These are phyloP conservation scores for Hephaestus fuliginosus DNA, from an alignment of 2,797 vertebrate genomes.

Conservation along the genomic window DNA sequence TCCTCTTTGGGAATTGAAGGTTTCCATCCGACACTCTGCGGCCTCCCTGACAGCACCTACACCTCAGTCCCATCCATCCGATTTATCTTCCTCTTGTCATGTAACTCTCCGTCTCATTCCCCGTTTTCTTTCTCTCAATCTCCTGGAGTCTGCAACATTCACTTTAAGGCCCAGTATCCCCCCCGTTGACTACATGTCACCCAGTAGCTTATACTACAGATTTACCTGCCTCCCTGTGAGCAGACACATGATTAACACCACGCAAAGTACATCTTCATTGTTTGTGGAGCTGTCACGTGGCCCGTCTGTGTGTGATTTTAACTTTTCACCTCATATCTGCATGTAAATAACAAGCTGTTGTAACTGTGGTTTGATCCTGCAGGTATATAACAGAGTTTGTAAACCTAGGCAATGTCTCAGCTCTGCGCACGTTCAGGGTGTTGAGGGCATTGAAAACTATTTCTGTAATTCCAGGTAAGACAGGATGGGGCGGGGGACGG, in stretches of 20 bases:
- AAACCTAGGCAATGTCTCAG: conserved; percentile 99
- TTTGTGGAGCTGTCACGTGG: conserved; percentile 26
- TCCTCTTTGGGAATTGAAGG: conserved; percentile 70
- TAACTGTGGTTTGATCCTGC: conserved; percentile 99
- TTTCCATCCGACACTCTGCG: conserved; percentile 58
- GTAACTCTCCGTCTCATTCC: conserved; percentile 43
- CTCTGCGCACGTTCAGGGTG: conserved; percentile 98
- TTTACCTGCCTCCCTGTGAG: conserved; percentile 13
- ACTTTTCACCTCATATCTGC: conserved; percentile 55
- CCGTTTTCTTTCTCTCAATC: conserved; percentile 40
- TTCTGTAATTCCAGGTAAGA: conserved; percentile 98
- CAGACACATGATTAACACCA: conserved; percentile 4
- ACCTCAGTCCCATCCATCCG: conserved; percentile 44
- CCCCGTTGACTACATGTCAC: background rate
- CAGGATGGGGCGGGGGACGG: conserved; percentile 87
- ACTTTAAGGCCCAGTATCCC: conserved; percentile 40
- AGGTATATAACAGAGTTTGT: conserved; percentile 99
- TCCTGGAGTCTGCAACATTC: conserved; percentile 43
- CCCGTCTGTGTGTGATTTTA: conserved; percentile 51
- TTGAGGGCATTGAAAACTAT: conserved; percentile 99
- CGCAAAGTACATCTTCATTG: conserved; percentile 14
- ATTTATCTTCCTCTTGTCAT: conserved; percentile 52
- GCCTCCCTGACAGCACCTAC: conserved; percentile 49
- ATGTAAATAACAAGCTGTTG: conserved; percentile 86
- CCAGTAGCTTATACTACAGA: conserved; percentile 3